phyloP scores from a whole-genome alignment of 2,113 vertebrate species.

The Myotis lucifugus region DNA sequence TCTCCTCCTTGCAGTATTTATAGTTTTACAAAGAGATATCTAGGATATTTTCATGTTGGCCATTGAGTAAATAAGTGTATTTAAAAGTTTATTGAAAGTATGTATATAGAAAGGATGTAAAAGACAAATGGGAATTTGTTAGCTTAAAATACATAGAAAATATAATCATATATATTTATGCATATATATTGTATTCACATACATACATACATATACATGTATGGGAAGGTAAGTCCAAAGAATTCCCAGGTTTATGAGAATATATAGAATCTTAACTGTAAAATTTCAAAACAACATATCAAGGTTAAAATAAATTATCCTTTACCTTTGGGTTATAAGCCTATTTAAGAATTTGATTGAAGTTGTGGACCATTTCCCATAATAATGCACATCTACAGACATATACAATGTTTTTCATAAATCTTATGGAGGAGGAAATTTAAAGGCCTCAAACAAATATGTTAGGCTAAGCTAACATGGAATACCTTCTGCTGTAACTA shows the following conservation, averaged over 20 bases:
- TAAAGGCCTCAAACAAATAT: background rate
- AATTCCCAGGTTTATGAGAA: constrained; percentile 20
- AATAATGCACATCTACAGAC: background rate
- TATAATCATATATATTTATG: background rate
- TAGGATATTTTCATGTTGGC: background rate
- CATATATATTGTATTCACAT: background rate
- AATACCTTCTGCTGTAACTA: background rate
- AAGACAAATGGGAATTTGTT: constrained; percentile 14
- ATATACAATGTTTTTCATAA: background rate
- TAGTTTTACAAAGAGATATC: background rate
- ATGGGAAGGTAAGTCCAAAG: background rate
- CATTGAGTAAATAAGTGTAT: background rate
- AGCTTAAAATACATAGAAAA: constrained; percentile 14
- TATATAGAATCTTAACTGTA: background rate
- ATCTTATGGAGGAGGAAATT: background rate
- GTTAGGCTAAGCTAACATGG: background rate
- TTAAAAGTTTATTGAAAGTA: constrained; percentile 2
- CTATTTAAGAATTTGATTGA: constrained; percentile 24
- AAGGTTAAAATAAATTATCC: background rate
- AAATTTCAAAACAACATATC: constrained; percentile 17
- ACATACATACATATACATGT: background rate
- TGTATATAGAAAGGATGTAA: background rate
- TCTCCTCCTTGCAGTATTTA: background rate
- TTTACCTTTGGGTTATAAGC: background rate
- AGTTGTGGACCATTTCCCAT: background rate